Evolutionary conservation across 1,140 invertebrate genomes (phyloP).

Genomic region (Protaetia brevitarsis): DNA sequence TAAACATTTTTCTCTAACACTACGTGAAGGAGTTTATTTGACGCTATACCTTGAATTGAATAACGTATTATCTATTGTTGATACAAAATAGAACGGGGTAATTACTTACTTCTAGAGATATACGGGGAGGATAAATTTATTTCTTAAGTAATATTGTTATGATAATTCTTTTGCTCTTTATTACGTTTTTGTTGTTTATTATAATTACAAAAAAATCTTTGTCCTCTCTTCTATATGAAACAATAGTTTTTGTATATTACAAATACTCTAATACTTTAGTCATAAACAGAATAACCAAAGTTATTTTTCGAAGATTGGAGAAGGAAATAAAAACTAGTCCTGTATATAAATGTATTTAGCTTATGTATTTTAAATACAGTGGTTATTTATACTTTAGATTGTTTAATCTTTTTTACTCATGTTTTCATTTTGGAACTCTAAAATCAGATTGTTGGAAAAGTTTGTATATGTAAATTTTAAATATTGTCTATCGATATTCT

Average conservation of each 20-base stretch:
- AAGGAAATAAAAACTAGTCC: not conserved
- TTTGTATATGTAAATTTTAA: not conserved
- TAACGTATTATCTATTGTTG: too few species aligned
- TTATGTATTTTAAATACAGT: conserved; percentile 5
- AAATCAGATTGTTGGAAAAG: not conserved
- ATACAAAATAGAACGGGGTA: conserved; percentile 11
- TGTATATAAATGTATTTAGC: conserved; percentile 8
- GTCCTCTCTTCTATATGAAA: not conserved
- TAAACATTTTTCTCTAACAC: not conserved
- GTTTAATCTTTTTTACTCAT: not conserved
- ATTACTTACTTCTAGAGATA: not conserved
- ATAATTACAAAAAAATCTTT: not conserved
- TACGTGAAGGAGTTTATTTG: not conserved
- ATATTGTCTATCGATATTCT: not conserved
- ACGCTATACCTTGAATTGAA: not conserved
- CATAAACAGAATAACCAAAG: not conserved
- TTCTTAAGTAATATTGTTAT: not conserved
- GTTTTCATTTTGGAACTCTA: not conserved
- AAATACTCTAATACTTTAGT: not conserved
- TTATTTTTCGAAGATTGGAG: conserved; percentile 4
- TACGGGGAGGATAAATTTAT: not conserved
- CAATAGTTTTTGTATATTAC: not conserved
- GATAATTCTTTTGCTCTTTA: not conserved
- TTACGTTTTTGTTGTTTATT: not conserved
- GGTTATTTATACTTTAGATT: not conserved